Evolutionary conservation across 1,140 invertebrate genomes (phyloP), one percentile per base, ranked within the genome.

Genomic region (Papilio xuthus): DNA sequence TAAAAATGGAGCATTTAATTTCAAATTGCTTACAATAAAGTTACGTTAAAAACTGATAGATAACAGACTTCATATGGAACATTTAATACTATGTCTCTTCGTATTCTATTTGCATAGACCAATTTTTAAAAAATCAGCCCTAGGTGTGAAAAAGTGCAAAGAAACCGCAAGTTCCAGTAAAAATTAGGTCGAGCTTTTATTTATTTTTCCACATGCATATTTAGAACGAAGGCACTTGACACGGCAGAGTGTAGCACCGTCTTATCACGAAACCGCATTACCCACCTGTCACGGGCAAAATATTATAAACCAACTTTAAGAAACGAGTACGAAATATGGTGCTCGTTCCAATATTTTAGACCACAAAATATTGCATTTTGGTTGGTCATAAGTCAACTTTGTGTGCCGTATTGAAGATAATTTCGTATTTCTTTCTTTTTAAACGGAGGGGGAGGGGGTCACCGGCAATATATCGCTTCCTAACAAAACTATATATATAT

Each of bases 201-300:
- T 73, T 73, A 73, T 47, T 73, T 71, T 47, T 73, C 71, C 60
- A 26, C 23, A 47, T 32, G 47, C 20, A 50, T 47, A 44, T 73
- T 73, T 26, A 73, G 71, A 73, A 73, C 71, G 50, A 73, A 44
- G 42, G 42, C 71, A 42, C 71, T 73, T 50, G 71, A 73, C 71
- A 73, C 71, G 71, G 18, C 37, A 7, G 70, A 41, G 6, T 50
- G 71, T 73, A 50, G 42, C 42, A 42, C 71, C 70, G 18, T 72
- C 42, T 23, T 73, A 73, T 26, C 37, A 28, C 71, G 41, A 47
- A 73, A 26, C n/a, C 71, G 28, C 18, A 56, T 20, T 28, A 13
- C 12, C 10, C 20, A 67, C 26, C 26, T 32, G 12, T 15, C 60
- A 28, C 13, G 18, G 6, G n/a, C 50, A 53, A 53, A 0, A 20